Base-by-base conservation (phyloP, 2,113 vertebrate species). In the Hylia prasina region DNA sequence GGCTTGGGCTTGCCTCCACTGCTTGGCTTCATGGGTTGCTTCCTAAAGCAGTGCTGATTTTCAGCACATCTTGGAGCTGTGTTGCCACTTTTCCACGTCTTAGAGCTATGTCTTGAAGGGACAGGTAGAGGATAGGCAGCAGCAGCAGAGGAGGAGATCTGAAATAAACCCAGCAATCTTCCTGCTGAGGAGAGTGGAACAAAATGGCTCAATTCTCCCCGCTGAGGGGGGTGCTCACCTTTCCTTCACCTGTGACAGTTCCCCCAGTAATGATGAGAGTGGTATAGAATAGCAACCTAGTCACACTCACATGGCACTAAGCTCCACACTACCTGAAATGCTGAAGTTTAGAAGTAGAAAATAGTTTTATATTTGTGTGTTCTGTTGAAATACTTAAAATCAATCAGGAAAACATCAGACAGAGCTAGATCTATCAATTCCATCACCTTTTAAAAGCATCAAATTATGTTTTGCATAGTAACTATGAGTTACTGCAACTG, bases 1-100 rank as follows among this genome's bases (percentile, higher is more conserved):
- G 21, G 27, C 21, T 61, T 31, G 21, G 56, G 17, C 47, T 72
- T 0, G 0, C 16, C 37, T 35, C 47, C 0, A 0, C 57, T 5
- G 4, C 56, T 22, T 33, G 47, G 17, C 22, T 16, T 51, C 47
- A 21, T 0, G 1, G 6, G 3, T 16, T 3, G 1, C 45, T 51
- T 42, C 15, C 33, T 17, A 17, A 37, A 35, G 10, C 1, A 0
- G 20, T 13, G 37, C 25, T 44, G 47, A 61, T 37, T 61, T 61
- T 51, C 47, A 39, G 19, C n/a, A 27, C 23, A 15, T 7, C 28
- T 28, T 40, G 69, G 19, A 54, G 18, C 9, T 45, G n/a, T 0
- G 0, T 39, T 23, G n/a, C 23, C 58, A 28, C 23, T 23, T 47
- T 81, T 39, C n/a, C n/a, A 19, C 0, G 0, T 39, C 21, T 28